Percentiles rank a stretch among this genome's conserved stretches.
These are phyloP conservation scores for Melopsittacus undulatus DNA, from an alignment of 2,797 vertebrate genomes.

Conservation along the genomic window DNA sequence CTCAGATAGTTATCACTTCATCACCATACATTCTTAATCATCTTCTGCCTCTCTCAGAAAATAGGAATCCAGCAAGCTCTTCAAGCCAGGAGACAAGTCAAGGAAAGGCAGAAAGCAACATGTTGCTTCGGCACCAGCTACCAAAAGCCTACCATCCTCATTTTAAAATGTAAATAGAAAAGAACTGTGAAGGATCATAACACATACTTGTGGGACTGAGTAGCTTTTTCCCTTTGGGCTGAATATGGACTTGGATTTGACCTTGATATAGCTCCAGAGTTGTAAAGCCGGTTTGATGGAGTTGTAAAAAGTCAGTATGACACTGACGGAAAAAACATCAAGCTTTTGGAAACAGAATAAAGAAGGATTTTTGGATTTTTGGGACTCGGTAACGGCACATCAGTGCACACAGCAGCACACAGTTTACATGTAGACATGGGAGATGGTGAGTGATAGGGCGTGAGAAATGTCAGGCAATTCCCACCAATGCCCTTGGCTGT, in stretches of 20 bases:
- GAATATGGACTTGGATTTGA: background rate
- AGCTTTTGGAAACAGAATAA: background rate
- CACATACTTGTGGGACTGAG: background rate
- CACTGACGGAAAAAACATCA: background rate
- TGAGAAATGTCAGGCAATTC: background rate
- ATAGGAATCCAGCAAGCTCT: slow-evolving; percentile 30
- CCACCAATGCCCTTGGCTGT: accelerated
- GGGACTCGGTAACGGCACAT: background rate
- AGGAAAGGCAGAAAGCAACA: background rate
- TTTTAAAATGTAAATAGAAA: background rate
- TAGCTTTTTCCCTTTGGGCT: background rate
- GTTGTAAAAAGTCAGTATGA: background rate
- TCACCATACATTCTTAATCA: background rate
- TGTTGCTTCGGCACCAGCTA: background rate
- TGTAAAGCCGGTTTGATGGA: background rate
- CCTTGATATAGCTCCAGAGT: background rate
- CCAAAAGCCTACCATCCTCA: background rate
- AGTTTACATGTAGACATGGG: background rate
- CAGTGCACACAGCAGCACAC: background rate
- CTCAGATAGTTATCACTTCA: background rate
- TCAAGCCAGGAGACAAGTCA: background rate
- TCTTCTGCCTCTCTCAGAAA: slow-evolving; percentile 47
- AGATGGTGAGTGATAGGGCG: background rate
- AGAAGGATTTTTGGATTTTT: background rate
- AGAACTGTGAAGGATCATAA: background rate